These are phyloP conservation scores for Cremastinae sp. DNA, from an alignment of 2,888 invertebrate genomes.

Conservation along the genomic window DNA sequence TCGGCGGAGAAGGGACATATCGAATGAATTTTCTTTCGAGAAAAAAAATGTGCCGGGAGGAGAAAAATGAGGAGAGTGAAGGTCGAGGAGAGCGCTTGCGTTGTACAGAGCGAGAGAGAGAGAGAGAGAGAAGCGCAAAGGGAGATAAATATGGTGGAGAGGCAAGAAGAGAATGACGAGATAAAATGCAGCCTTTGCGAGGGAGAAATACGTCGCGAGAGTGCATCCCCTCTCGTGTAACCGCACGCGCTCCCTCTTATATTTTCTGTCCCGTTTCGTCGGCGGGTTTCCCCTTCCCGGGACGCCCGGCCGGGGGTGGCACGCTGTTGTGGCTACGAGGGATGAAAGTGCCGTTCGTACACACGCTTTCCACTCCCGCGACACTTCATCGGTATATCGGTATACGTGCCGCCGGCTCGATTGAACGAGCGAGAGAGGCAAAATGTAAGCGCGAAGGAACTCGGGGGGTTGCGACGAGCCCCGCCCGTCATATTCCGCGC, in stretches of 20 bases:
- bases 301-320: slow-evolving; percentile 57
- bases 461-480: slow-evolving; percentile 65
- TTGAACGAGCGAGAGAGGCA: slow-evolving; percentile 5
- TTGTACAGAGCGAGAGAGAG: slow-evolving; percentile 14
- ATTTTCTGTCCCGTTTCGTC: slow-evolving; percentile 45
- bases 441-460: slow-evolving; percentile 34
- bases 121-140: slow-evolving; percentile 41
- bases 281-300: slow-evolving; percentile 52
- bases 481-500: slow-evolving; percentile 80
- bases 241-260: neutral
- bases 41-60: slow-evolving; percentile 35
- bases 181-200: slow-evolving; percentile 59
- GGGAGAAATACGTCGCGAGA: slow-evolving; percentile 74
- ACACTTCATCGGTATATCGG: slow-evolving; percentile 27
- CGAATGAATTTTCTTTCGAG: too few relatives aligned
- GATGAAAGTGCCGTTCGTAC: slow-evolving; percentile 75
- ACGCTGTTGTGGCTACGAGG: slow-evolving; percentile 73
- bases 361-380: slow-evolving; percentile 60
- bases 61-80: slow-evolving; percentile 57
- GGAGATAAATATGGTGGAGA: slow-evolving; percentile 49
- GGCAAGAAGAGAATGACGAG: slow-evolving; percentile 55
- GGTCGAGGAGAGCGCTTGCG: slow-evolving; percentile 46
- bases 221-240: slow-evolving; percentile 71
- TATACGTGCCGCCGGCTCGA: slow-evolving; percentile 10
- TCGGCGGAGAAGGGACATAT: too few relatives aligned